Evolutionary conservation across 1,140 invertebrate genomes (phyloP), one percentile per base, ranked within the genome.

Genomic region (Euura saliciscinereae): DNA sequence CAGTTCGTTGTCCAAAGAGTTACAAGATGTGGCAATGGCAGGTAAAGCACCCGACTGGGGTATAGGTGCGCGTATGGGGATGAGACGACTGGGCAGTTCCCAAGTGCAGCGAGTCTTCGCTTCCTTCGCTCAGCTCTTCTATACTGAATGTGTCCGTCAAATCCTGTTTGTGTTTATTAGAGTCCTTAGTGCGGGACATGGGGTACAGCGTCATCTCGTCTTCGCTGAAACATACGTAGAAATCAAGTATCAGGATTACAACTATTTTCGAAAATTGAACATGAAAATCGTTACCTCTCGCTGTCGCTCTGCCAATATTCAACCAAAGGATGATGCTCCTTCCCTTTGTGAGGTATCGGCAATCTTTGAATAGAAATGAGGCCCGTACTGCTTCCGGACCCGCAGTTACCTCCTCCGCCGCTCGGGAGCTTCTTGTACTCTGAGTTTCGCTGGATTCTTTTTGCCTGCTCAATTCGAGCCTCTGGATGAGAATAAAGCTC

Each of bases 131-230:
- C 76, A 91, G 83, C 76, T 91, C 90, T 78, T 91, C 90, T 67
- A 91, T 90, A 71, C 90, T 91, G 77, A 91, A 91, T 6, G 90
- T 91, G 72, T 91, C 90, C 0, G 89, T 91, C 65, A 91, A 78
- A 81, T 91, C 90, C 78, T 91, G 89, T 75, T 89, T 87, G 72
- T 85, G 84, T 79, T 83, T 89, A 65, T 78, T 78, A 45, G 72
- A 83, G 71, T 89, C 86, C 68, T 89, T 90, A 0, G 79, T 77
- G 67, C 88, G 84, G 4, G 85, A 85, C 51, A 87, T 77, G 28
- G 90, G 89, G 79, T 91, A 91, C 69, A 91, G 87, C 73, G 90
- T 89, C 70, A 80, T 79, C 77, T 91, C 90, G 78, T 90, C 88
- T 77, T 90, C 90, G 76, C 90, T 91, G 71, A 66, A 84, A 83